Evolutionary conservation across 2,113 vertebrate species (phyloP), one percentile per base, ranked within the genome.

Genomic region (Protobothrops flavoviridis): DNA sequence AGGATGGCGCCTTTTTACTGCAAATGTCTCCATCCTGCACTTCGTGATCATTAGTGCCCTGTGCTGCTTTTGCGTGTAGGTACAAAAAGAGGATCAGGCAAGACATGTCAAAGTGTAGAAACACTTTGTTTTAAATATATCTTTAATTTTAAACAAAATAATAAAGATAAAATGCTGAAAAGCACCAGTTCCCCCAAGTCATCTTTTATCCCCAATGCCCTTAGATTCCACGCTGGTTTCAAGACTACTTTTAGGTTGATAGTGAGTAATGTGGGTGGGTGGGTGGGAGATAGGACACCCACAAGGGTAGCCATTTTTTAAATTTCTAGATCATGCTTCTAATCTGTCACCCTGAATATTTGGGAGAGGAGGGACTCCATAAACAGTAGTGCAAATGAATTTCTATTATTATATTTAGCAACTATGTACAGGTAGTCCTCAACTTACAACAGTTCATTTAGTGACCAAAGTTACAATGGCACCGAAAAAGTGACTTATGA

Each of bases 1-100:
- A 95, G 96, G 96, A 95, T 97, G 96, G 94, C 95, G 91, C 43
- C 39, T 61, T 74, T 88, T 53, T 53, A 26, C 23, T 53, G 33
- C 12, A 39, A 53, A 29, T 26, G 17, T 39, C 48, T 3, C 10
- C 10, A 24, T 50, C 24, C n/a, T 64, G 11, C 11, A 64, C 10
- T 87, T 10, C 9, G 33, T 88, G 12, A 8, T 52, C 43, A 61
- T n/a, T 61, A 57, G 59, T 39, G 69, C 69, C 69, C 29, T 87
- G 56, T 33, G 39, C 26, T 45, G n/a, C 17, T 89, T 43, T 24
- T 59, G 24, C n/a, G 1, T 81, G 61, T 43, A 85, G 24, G 1
- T 39, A 21, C 11, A 74, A 50, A 43, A 53, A 74, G 2, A 87
- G 39, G 3, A 81, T 9, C 33, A 81, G 74, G 74, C 43, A 50